Evolutionary conservation across 2,888 invertebrate genomes (phyloP).

Genomic region (Gryllus longicercus): DNA sequence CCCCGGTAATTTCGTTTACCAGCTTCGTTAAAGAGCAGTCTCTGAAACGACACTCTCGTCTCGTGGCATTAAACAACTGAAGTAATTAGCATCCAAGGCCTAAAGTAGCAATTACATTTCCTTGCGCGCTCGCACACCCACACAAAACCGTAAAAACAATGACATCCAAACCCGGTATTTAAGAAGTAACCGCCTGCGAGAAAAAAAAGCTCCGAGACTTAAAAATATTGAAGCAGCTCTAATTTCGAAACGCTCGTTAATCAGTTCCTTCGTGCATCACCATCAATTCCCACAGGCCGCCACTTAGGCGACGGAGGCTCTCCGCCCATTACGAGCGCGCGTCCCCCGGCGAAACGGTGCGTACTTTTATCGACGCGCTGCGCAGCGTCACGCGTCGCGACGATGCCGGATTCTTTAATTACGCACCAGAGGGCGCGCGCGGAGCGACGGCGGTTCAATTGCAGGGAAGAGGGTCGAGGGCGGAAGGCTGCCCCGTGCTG

Average conservation of each 20-base stretch:
- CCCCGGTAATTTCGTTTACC: background rate
- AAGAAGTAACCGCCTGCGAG: background rate
- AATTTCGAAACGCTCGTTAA: slow-evolving; percentile 1
- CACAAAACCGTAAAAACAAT: background rate
- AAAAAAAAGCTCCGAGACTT: background rate
- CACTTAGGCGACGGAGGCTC: background rate
- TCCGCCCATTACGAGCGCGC: background rate
- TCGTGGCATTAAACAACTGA: background rate
- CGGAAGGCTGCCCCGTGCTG: no score
- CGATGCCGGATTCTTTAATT: background rate
- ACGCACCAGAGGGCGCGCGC: background rate
- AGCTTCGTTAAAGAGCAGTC: background rate
- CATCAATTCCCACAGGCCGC: background rate
- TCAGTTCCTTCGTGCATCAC: background rate
- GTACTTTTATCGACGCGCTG: background rate
- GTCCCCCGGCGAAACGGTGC: background rate
- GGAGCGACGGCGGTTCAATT: background rate
- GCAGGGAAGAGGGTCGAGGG: background rate
- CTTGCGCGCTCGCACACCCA: background rate
- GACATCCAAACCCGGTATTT: slow-evolving; percentile 17
- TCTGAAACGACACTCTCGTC: background rate
- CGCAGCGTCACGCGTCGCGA: background rate
- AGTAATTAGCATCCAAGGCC: background rate
- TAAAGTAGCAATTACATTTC: background rate
- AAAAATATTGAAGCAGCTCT: slow-evolving; percentile 17